Evolutionary conservation across 2,888 invertebrate species (phyloP).

Genomic region (Autographa pulchrina): DNA sequence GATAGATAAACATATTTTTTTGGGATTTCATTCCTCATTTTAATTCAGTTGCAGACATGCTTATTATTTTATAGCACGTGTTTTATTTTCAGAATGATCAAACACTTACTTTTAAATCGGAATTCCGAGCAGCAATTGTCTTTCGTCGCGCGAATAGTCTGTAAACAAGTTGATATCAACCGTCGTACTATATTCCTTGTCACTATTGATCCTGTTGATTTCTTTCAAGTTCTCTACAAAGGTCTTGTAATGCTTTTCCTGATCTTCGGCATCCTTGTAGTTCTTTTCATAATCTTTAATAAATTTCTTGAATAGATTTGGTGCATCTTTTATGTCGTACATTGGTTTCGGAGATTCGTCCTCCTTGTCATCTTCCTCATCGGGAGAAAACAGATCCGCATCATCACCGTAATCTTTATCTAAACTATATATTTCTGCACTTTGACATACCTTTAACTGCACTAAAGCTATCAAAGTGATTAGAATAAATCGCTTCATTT

Average conservation of each 20-base stretch:
- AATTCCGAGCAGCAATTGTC: slow-evolving; percentile 14
- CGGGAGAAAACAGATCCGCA: slow-evolving; percentile 13
- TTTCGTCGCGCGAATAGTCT: slow-evolving; percentile 67
- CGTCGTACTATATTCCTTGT: slow-evolving; percentile 56
- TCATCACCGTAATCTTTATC: slow-evolving; percentile 36
- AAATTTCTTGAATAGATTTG: slow-evolving; percentile 70
- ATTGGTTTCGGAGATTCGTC: slow-evolving; percentile 58
- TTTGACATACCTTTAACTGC: slow-evolving; percentile 37
- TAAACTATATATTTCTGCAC: slow-evolving; percentile 23
- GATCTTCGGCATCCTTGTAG: slow-evolving; percentile 70
- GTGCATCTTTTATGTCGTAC: slow-evolving; percentile 74
- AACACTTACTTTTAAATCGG: slow-evolving; percentile 18
- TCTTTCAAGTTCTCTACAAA: slow-evolving; percentile 73
- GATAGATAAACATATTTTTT: too few relatives aligned
- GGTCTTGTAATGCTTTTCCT: slow-evolving; percentile 65
- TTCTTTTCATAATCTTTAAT: slow-evolving; percentile 68
- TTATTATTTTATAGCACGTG: too few relatives aligned
- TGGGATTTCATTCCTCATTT: too few relatives aligned
- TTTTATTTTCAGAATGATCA: background rate
- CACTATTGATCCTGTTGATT: slow-evolving; percentile 72
- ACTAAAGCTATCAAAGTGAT: slow-evolving; percentile 46
- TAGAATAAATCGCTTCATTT: slow-evolving; percentile 61
- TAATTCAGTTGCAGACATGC: too few relatives aligned
- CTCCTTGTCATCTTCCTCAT: slow-evolving; percentile 34
- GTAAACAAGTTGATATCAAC: slow-evolving; percentile 76